A percentile compares a stretch with the other conserved stretches of the same genome.
These are phyloP conservation scores for Anthoscopus minutus DNA, from an alignment of 2,113 vertebrate genomes.

Conservation along the genomic window DNA sequence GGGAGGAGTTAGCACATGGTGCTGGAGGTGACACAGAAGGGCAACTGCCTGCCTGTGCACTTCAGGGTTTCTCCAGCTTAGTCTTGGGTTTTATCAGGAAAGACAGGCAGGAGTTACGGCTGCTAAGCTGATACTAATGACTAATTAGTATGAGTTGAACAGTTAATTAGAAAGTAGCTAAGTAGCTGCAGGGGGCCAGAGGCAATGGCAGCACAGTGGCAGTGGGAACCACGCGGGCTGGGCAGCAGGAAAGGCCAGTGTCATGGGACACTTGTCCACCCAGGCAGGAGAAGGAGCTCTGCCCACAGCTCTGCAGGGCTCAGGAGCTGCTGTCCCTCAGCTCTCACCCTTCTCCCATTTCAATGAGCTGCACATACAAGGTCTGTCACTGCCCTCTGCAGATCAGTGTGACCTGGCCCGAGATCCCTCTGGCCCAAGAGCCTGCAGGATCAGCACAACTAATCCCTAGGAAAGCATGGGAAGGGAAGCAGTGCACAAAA, in stretches of 20 bases:
- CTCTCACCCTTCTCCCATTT: not conserved
- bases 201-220: not conserved
- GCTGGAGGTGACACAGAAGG: not conserved
- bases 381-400: not conserved
- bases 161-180: constrained; percentile 43
- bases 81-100: not conserved
- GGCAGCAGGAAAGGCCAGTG: not conserved
- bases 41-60: not conserved
- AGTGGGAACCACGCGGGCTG: accelerated
- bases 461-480: not conserved
- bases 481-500: not conserved
- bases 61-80: not conserved
- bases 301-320: not conserved
- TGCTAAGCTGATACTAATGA: constrained; percentile 48
- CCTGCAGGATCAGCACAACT: accelerated
- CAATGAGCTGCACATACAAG: accelerated
- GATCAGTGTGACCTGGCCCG: not conserved
- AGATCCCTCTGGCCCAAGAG: not conserved
- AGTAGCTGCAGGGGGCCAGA: not conserved
- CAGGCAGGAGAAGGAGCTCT: not conserved
- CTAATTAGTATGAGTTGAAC: constrained; percentile 54
- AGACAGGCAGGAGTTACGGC: constrained; percentile 16
- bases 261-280: not conserved
- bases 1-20: not conserved
- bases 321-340: not conserved